Evolutionary conservation across 2,888 invertebrate species (phyloP).

Genomic region (Nomada hirtipes): DNA sequence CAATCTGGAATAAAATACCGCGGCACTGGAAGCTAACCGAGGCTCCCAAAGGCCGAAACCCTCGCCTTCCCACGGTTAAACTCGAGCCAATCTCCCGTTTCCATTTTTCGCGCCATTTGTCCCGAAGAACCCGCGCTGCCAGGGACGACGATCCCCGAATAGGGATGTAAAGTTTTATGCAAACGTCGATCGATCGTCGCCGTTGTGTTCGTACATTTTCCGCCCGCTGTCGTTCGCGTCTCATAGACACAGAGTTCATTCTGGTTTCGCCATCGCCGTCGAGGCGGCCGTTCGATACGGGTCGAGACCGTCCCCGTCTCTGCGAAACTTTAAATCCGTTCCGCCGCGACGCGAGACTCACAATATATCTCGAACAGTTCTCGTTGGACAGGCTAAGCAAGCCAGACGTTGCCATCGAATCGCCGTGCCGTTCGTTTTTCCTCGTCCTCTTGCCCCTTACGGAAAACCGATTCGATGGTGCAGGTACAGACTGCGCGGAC

Average conservation of each 20-base stretch:
- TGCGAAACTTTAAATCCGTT: conserved; percentile 63
- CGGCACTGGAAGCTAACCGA: background rate
- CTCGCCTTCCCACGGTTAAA: background rate
- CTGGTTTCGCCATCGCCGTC: conserved; percentile 42
- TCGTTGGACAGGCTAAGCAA: background rate
- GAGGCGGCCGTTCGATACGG: conserved; percentile 23
- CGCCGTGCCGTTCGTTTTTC: background rate
- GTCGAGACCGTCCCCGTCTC: background rate
- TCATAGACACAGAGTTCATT: conserved; percentile 55
- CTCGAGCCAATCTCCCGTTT: conserved; percentile 1
- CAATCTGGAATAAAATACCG: conserved; percentile 27
- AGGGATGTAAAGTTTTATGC: conserved; percentile 64
- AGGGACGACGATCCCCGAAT: conserved; percentile 40
- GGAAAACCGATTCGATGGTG: too few relatives aligned
- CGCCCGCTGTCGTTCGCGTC: background rate
- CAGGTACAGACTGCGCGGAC: too few relatives aligned
- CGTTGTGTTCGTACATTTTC: background rate
- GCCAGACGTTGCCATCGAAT: background rate
- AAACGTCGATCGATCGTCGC: conserved; percentile 50
- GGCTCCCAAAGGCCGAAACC: background rate
- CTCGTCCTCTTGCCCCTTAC: background rate
- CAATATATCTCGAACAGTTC: conserved; percentile 34
- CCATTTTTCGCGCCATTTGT: conserved; percentile 67
- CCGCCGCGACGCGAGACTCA: conserved; percentile 52
- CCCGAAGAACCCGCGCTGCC: conserved; percentile 22